Evolutionary conservation across 1,140 invertebrate genomes (phyloP), one percentile per base, ranked within the genome.

Genomic region (Popillia japonica): DNA sequence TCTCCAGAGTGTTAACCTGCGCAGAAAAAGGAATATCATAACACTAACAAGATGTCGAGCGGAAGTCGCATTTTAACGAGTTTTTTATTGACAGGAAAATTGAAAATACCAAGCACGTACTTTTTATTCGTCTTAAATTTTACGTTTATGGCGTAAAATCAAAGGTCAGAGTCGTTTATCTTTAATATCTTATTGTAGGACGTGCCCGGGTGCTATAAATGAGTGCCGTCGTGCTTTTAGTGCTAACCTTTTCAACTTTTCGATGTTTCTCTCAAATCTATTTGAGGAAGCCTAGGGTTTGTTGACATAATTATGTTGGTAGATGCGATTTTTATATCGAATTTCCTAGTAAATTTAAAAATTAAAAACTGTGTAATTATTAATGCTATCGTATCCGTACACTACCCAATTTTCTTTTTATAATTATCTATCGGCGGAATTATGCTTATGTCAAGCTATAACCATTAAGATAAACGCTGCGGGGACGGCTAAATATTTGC

Each of bases 41-140:
- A 55, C 11, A n/a, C 17, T 55, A 55, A 55, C 48, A 17, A 55
- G 48, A n/a, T 6, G 48, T 17, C 14, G 6, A 6, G 48, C 17
- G 14, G 48, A 17, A 17, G 48, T 55, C 48, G 48, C n/a, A 55
- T 55, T 55, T 55, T 55, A 55, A 55, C 48, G 48, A 55, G 48
- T 17, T 55, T 55, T 55, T 55, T 55, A 55, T 55, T 55, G 48
- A 17, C 48, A 17, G 48, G 48, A 17, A 55, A 55, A 55, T 55
- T 55, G 48, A 55, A 55, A 55, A 55, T 17, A 55, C 48, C 48
- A 17, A n/a, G 48, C 48, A 55, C 48, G 48, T 55, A 55, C 48
- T 55, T 55, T 55, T 55, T 55, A 55, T 55, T 55, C 48, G 48
- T 55, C 48, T 17, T 55, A 55, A 55, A 55, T 55, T 55, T 55